Evolutionary conservation across 2,888 invertebrate species (phyloP).

Genomic region (Platypus cylindrus): DNA sequence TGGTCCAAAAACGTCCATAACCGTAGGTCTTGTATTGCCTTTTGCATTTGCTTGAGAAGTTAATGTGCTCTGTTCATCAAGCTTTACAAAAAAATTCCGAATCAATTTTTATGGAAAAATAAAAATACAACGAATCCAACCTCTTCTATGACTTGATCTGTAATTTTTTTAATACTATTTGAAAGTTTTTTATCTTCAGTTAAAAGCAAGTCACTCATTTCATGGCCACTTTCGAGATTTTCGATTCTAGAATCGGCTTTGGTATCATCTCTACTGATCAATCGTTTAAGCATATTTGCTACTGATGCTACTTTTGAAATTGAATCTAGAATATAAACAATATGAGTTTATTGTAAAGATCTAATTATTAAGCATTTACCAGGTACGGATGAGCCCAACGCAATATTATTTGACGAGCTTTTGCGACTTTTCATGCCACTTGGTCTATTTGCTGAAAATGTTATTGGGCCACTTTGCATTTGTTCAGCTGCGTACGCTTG

Average conservation of each 20-base stretch:
- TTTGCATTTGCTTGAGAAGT: conserved; percentile 51
- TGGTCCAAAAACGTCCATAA: conserved; percentile 47
- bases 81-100: conserved; percentile 29
- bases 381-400: conserved; percentile 25
- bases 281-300: conserved; percentile 42
- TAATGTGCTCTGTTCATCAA: conserved; percentile 72
- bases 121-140: conserved; percentile 27
- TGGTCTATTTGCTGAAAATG: conserved; percentile 29
- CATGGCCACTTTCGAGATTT: conserved; percentile 16
- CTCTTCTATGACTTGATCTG: conserved; percentile 62
- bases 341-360: neutral
- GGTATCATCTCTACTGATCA: conserved; percentile 64
- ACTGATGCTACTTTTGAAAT: conserved; percentile 64
- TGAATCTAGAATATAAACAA: conserved; percentile 32
- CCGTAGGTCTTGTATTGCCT: conserved; percentile 44
- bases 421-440: conserved; percentile 17
- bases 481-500: conserved; percentile 20
- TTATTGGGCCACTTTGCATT: conserved; percentile 30
- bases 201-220: conserved; percentile 19
- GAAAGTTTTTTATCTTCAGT: conserved; percentile 27
- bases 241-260: conserved; percentile 29
- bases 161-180: conserved; percentile 47
- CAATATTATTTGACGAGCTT: conserved; percentile 17
- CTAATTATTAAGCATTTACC: conserved; percentile 17
- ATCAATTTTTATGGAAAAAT: neutral